These are phyloP conservation scores for Lophotis ruficrista DNA, from an alignment of 2,113 vertebrate species.

Conservation along the genomic window DNA sequence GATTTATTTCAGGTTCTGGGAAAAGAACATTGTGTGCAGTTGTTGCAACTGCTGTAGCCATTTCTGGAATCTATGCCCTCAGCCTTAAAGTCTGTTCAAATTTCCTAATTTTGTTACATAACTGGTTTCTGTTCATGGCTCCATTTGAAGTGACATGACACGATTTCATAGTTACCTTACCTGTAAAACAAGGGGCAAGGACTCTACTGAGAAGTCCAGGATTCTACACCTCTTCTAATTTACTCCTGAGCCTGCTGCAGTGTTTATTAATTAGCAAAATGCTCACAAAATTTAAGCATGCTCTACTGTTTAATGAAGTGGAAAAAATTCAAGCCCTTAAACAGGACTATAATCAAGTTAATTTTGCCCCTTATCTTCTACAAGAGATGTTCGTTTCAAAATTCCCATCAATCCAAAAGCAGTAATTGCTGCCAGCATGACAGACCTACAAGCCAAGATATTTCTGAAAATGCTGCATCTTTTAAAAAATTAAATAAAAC, in stretches of 20 bases:
- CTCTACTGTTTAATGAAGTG: not conserved
- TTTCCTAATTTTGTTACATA: constrained; percentile 13
- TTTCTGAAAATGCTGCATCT: not conserved
- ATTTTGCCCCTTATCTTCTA: not conserved
- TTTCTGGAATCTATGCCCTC: constrained; percentile 6
- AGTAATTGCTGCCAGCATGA: not conserved
- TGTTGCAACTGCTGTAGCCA: not conserved
- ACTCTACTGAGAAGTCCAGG: not conserved
- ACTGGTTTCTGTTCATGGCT: not conserved
- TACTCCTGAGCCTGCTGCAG: not conserved
- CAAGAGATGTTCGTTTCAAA: not conserved
- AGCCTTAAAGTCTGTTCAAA: not conserved
- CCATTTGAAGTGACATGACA: not conserved
- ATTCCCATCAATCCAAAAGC: not conserved
- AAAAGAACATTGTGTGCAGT: not conserved
- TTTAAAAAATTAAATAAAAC: not conserved
- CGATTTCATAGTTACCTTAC: not conserved
- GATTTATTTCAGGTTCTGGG: constrained; percentile 23
- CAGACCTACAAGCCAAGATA: not conserved
- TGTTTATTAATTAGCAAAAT: not conserved
- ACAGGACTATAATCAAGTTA: not conserved
- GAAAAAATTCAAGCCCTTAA: not conserved
- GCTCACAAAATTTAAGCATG: not conserved
- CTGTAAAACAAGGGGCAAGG: not conserved
- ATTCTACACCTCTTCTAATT: not conserved